phyloP scores from a whole-genome alignment of 2,113 vertebrate species.

The Nyctereutes procyonoides region DNA sequence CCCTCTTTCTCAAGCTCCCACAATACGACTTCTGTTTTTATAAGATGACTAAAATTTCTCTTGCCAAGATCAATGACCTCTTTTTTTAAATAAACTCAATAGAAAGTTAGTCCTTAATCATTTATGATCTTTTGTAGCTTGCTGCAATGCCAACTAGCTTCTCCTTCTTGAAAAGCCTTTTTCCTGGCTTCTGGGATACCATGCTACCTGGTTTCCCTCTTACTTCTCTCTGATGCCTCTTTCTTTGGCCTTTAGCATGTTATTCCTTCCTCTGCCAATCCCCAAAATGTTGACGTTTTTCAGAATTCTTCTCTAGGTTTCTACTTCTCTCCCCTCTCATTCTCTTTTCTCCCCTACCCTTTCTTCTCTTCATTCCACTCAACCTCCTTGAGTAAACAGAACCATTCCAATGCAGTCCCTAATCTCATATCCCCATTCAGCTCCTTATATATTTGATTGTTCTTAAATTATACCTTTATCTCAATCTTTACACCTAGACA shows the following conservation, averaged over 20 bases:
- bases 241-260: not conserved
- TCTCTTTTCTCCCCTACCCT: not conserved
- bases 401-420: not conserved
- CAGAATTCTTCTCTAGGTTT: not conserved
- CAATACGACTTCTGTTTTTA: not conserved
- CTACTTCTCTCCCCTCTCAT: not conserved
- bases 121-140: not conserved
- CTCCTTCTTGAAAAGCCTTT: not conserved
- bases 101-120: not conserved
- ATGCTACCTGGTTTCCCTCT: not conserved
- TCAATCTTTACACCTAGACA: not conserved
- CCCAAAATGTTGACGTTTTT: not conserved
- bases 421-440: not conserved
- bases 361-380: not conserved
- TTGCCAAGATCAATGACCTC: not conserved
- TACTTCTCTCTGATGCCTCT: not conserved
- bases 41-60: conserved; percentile 29
- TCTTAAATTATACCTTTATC: not conserved
- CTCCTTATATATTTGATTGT: not conserved
- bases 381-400: not conserved
- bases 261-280: not conserved
- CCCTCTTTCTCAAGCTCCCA: not conserved
- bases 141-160: not conserved
- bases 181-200: not conserved
- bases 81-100: conserved; percentile 12